Base-by-base conservation (phyloP, 2,888 invertebrate species). In the Drosophila prostipennis region DNA sequence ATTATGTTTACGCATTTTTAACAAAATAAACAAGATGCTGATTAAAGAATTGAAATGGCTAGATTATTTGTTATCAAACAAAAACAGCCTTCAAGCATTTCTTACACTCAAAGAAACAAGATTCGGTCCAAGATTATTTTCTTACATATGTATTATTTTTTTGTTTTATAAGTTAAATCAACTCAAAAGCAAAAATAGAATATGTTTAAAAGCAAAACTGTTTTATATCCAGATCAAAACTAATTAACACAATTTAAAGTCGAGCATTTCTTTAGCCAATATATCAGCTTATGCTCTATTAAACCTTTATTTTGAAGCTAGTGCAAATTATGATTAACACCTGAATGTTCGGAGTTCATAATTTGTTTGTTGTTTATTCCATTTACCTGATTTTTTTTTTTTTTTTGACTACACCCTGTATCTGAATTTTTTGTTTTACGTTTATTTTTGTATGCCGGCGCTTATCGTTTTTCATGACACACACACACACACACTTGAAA, bases 391-490 rank as follows among this genome's bases (percentile, higher is more conserved):
- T 2, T 5, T 3, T 10, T 46, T 11, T 32, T 11, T 32, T 29
- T 29, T 10, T 26, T 42, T 2, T 2, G 4, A 34, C 10, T 45
- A 26, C 86, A 87, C 81, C 88, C 81, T 85, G 80, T 87, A 75
- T 65, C 36, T 10, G 26, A 34, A 32, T 14, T 42, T 43, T n/a
- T 40, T 60, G 32, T 54, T 37, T 55, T 16, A 43, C 13, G 58
- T 13, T 29, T 29, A 8, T 57, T 70, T 46, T 67, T 67, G 32
- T 19, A n/a, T 55, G 49, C 65, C 76, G 82, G 77, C 86, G 88
- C 81, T 82, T 82, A 82, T 82, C 82, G 80, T 77, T 77, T 82
- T 85, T 75, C 85, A 69, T 67, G 49, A 36, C 23, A 60, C 51
- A 8, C 29, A 60, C 36, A 60, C 51, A 60, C 51, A 8, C 36